These are phyloP conservation scores for Lepilemur ruficaudatus DNA, from an alignment of 2,797 vertebrate genomes.

Conservation along the genomic window DNA sequence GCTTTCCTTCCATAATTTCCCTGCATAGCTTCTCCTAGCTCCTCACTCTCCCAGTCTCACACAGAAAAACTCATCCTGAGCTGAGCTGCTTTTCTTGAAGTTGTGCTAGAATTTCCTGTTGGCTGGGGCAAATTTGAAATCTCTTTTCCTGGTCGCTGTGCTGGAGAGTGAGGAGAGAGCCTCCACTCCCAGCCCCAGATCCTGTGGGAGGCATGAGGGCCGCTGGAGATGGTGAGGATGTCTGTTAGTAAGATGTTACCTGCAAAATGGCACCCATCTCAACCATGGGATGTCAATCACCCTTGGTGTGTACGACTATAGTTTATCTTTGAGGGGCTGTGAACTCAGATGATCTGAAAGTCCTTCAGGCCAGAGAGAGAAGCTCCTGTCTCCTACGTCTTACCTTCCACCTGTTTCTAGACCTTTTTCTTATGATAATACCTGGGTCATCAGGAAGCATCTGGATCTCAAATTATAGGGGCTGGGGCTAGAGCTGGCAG, in stretches of 20 bases:
- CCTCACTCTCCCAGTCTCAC: not conserved
- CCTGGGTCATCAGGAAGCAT: not conserved
- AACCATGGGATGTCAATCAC: not conserved
- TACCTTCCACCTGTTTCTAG: not conserved
- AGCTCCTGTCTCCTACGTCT: not conserved
- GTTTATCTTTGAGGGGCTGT: not conserved
- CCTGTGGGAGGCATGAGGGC: not conserved
- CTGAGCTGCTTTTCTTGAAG: constrained; percentile 11
- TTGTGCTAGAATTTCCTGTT: not conserved
- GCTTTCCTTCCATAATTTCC: not conserved
- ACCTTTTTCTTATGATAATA: not conserved
- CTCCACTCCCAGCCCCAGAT: not conserved
- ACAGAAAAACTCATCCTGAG: not conserved
- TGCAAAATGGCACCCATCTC: not conserved
- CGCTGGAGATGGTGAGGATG: not conserved
- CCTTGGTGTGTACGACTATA: not conserved
- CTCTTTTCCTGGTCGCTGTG: not conserved
- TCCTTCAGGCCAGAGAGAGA: not conserved
- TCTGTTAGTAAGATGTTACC: not conserved
- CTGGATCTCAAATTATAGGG: not conserved
- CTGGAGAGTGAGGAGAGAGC: not conserved
- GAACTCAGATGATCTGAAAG: not conserved
- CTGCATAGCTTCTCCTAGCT: not conserved
- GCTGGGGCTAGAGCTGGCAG: not conserved
- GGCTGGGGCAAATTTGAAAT: not conserved